Evolutionary conservation across 92 coral and sea anemone species (phyloP).

Genomic region (Heteractis magnifica): DNA sequence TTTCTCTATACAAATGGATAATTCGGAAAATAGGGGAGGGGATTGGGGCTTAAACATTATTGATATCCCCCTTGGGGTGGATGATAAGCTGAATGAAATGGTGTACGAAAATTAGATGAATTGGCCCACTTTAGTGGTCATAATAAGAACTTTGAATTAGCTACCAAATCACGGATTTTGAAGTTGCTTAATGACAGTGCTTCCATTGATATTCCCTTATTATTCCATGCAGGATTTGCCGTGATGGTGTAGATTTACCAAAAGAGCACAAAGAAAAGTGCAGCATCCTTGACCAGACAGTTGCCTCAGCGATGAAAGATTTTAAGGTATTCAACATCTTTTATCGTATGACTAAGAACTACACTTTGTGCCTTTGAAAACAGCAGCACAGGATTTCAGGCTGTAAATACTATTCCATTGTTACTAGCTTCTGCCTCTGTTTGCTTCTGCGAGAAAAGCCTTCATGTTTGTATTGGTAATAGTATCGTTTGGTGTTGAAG

Average conservation of each 20-base stretch:
- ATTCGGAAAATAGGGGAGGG: no score
- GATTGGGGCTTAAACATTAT: no score
- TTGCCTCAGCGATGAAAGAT: constrained; percentile 91
- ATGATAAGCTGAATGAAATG: no score
- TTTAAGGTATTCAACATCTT: constrained; percentile 58
- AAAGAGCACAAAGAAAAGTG: constrained; percentile 25
- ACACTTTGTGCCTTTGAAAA: not conserved
- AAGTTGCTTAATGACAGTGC: not conserved
- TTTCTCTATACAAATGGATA: no score
- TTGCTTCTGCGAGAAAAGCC: no score
- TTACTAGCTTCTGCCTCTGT: no score
- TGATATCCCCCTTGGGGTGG: no score
- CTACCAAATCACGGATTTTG: not conserved
- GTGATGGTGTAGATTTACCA: constrained; percentile 81
- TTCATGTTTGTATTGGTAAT: not conserved
- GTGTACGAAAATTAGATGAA: no score
- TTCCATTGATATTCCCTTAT: not conserved
- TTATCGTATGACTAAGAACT: not conserved
- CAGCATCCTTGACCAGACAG: constrained; percentile 82
- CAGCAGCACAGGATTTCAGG: no score
- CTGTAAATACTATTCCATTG: no score
- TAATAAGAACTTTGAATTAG: no score
- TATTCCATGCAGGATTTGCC: constrained; percentile 63
- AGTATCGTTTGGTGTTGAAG: not conserved
- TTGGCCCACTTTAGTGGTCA: no score